Base-by-base conservation (phyloP, 2,888 invertebrate species). In the Drosophila kanekoi region DNA sequence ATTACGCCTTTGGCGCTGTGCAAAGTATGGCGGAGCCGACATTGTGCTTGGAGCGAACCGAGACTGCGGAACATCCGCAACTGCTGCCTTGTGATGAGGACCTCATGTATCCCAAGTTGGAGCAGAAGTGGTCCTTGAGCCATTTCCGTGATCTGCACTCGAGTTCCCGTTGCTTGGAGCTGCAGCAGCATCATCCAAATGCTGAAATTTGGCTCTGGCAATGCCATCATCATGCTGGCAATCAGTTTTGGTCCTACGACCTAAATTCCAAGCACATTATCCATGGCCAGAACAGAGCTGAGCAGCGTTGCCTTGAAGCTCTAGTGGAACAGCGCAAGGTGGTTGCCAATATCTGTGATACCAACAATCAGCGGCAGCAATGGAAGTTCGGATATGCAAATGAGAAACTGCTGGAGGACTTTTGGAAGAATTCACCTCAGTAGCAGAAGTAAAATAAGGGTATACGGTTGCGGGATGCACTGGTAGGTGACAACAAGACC, bases 211-310 rank as follows among this genome's bases (percentile, higher is more conserved):
- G 95, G 13, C 92, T 98, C 44, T 98, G 96, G 93, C 94, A 94
- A n/a, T 99, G 99, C 81, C 98, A 99, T 90, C 96, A 97, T 0
- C 96, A 96, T 89, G 95, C 96, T 65, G 99, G 98, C 0, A 99
- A 99, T 93, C 98, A 99, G 92, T 94, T 96, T 76, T 99, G 98
- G 96, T 95, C 94, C 80, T 98, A 97, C 89, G 94, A 96, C 76
- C 86, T 93, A 71, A 96, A 95, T 80, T 92, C 79, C 4, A 77
- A 84, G n/a, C 84, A 88, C 68, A 32, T 91, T 4, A 51, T 90
- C 13, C 79, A 90, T 16, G 85, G 87, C 0, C 72, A 58, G 41
- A 28, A 14, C 13, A 35, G 13, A 4, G 18, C 6, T 0, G 94
- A 79, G 14, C 93, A 94, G 5, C 94, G 95, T 75, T 98, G 98